Conservation (phyloP, 1,140 invertebrate species). For the Bombus picipes region DNA sequence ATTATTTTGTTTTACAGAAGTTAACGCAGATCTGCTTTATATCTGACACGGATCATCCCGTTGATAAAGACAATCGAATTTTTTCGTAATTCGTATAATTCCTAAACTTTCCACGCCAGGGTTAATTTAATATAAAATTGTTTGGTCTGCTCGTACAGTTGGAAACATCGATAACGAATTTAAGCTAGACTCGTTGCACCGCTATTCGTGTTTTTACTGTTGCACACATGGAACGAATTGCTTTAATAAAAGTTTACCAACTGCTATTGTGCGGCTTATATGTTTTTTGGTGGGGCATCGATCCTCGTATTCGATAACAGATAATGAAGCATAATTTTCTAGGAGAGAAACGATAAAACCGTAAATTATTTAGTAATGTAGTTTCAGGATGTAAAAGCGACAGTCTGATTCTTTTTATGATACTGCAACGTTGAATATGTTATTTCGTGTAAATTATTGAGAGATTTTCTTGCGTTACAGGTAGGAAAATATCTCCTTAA, state of each 20-base stretch:
- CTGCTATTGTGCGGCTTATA: not conserved
- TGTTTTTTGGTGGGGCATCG: not conserved
- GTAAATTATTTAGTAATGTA: not conserved
- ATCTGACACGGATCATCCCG: not conserved
- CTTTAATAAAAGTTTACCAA: constrained; percentile 25
- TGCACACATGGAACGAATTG: not conserved
- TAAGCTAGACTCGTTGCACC: not conserved
- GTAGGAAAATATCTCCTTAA: not conserved
- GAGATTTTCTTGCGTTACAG: not conserved
- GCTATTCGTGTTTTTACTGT: not conserved
- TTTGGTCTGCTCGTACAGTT: not conserved
- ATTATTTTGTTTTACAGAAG: not conserved
- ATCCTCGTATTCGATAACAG: not conserved
- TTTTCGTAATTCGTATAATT: constrained; percentile 9
- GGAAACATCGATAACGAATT: constrained; percentile 15
- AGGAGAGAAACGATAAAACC: no score
- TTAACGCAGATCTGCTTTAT: not conserved
- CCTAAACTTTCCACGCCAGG: not conserved
- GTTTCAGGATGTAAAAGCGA: not conserved
- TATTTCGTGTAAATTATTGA: not conserved
- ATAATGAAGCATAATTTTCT: not conserved
- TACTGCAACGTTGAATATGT: not conserved
- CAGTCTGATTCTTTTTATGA: no score
- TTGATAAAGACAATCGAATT: not conserved
- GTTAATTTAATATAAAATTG: not conserved